Base-by-base conservation (phyloP, 2,797 vertebrate species). In the Micrastur ruficollis region DNA sequence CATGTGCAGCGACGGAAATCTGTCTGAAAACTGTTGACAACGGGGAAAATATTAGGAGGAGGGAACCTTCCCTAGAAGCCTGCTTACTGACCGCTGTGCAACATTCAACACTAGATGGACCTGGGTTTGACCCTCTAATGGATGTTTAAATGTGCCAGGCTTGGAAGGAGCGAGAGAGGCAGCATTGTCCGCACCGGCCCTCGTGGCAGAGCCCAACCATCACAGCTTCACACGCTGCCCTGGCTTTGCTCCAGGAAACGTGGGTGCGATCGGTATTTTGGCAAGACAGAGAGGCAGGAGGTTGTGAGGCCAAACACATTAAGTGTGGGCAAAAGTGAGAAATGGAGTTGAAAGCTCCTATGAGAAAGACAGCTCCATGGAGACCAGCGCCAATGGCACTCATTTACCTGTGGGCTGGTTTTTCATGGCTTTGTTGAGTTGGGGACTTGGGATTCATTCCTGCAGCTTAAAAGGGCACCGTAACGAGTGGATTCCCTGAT, bases 351-450 rank as follows among this genome's bases (percentile, higher is more conserved):
- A 91, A 82, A 72, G 67, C 9, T 32, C 47, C 59, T 47, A 6
- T 0, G 9, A 94, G 58, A 89, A 78, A 52, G 36, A 20, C 34
- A 80, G 26, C 22, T 94, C 62, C 3, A 3, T 2, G 1, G 70
- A 81, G 36, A 78, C 12, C 53, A 84, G 65, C n/a, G 55, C 21
- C 47, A 49, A 25, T 7, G 21, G 40, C 25, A 79, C 53, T 74
- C 17, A 23, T 11, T n/a, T 7, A 32, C 6, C 17, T 0, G 0
- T 26, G 50, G 26, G 26, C 22, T 75, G 32, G 23, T 53, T 92
- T 84, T 50, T 68, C 36, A 18, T 12, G 40, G 38, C 17, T 80
- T 70, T 47, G 23, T 8, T 70, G 42, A 91, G 62, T 62, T 79
- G 44, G 61, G 21, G 55, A 59, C 23, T 21, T 65, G 20, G 12